These are phyloP conservation scores for Equus przewalskii DNA, from an alignment of 2,113 vertebrate species.

Conservation along the genomic window DNA sequence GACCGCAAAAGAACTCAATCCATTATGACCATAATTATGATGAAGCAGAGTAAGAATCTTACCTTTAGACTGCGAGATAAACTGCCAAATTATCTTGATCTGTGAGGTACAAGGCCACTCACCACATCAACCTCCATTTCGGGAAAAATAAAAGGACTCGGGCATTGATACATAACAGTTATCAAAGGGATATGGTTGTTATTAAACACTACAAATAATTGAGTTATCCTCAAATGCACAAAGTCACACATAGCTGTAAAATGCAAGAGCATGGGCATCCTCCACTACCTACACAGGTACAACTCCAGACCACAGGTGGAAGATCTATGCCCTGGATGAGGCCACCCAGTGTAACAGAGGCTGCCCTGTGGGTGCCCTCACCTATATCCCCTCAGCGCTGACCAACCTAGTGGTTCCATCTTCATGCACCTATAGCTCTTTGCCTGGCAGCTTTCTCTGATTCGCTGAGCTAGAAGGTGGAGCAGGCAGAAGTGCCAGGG, in stretches of 20 bases:
- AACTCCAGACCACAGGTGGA: not conserved
- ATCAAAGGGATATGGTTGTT: not conserved
- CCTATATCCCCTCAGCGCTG: not conserved
- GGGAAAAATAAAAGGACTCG: not conserved
- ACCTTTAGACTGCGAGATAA: not conserved
- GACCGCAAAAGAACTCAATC: not conserved
- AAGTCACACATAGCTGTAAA: not conserved
- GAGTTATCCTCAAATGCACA: not conserved
- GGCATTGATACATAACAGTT: not conserved
- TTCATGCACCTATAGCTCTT: not conserved
- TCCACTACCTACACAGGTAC: not conserved
- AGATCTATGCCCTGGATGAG: not conserved
- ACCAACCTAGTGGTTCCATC: not conserved
- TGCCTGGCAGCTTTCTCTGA: not conserved
- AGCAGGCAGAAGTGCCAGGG: not conserved
- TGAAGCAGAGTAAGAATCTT: not conserved
- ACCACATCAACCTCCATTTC: not conserved
- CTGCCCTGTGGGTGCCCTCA: too few species aligned
- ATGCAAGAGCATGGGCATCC: not conserved
- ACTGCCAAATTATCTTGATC: not conserved
- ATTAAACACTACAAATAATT: not conserved
- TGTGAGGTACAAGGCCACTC: not conserved
- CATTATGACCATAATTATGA: not conserved
- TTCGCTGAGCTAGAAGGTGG: not conserved
- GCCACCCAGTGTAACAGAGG: not conserved